Percentiles rank a stretch among this genome's conserved stretches.
phyloP scores from a whole-genome alignment of 2,888 invertebrate species.

The Cephus runcator region DNA sequence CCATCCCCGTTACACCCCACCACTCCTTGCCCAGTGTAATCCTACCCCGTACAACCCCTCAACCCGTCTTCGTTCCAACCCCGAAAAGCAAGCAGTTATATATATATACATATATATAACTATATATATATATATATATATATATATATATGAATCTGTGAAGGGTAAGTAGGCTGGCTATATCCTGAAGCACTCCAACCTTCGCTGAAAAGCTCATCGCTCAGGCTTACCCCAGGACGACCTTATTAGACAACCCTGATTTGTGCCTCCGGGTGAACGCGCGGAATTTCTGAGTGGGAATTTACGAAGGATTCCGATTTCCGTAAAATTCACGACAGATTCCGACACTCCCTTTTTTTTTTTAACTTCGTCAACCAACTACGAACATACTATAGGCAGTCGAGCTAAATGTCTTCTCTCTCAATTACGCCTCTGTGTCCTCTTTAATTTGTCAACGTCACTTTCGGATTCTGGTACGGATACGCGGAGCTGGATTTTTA shows the following conservation, averaged over 20 bases:
- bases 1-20: slow-evolving; percentile 5
- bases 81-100: background rate
- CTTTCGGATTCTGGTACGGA: background rate
- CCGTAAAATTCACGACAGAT: slow-evolving; percentile 7
- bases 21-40: background rate
- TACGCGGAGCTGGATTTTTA: background rate
- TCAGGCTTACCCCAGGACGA: slow-evolving; percentile 50
- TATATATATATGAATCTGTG: background rate
- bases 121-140: background rate
- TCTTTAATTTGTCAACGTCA: background rate
- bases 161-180: slow-evolving; percentile 12
- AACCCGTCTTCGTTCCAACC: background rate
- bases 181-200: slow-evolving; percentile 20
- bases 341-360: background rate
- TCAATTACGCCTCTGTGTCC: background rate
- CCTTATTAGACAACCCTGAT: slow-evolving; percentile 58
- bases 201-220: slow-evolving; percentile 43
- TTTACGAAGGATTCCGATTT: slow-evolving; percentile 19
- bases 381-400: background rate
- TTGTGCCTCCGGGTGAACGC: slow-evolving; percentile 51
- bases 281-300: slow-evolving; percentile 47
- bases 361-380: background rate
- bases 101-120: background rate
- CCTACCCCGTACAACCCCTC: slow-evolving; percentile 15
- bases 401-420: background rate